These are phyloP conservation scores for Cydia amplana DNA, from an alignment of 1,140 invertebrate species.

Conservation along the genomic window DNA sequence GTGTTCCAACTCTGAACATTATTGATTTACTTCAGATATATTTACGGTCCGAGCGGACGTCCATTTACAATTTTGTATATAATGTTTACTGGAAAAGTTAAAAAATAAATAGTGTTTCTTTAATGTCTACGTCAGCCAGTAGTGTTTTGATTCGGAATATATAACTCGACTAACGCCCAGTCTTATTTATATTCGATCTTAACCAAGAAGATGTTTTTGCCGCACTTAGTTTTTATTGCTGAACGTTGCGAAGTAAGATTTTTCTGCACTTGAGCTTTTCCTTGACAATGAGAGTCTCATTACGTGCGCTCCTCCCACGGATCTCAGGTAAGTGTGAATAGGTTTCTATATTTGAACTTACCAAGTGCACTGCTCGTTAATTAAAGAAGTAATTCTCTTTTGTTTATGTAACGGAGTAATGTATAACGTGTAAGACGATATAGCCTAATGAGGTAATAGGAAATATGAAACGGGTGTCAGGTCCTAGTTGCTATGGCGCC, in stretches of 20 bases:
- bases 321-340: slow-evolving; percentile 42
- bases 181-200: slow-evolving; percentile 42
- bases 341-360: slow-evolving; percentile 13
- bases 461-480: slow-evolving; percentile 37
- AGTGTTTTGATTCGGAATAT: slow-evolving; percentile 19
- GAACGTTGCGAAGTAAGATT: slow-evolving; percentile 17
- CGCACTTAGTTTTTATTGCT: not conserved
- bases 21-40: slow-evolving; percentile 72
- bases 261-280: slow-evolving; percentile 32
- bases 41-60: slow-evolving; percentile 67
- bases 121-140: slow-evolving; percentile 34
- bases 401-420: slow-evolving; percentile 24
- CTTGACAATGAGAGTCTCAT: slow-evolving; percentile 37
- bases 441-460: slow-evolving; percentile 38
- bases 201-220: slow-evolving; percentile 7
- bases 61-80: slow-evolving; percentile 59
- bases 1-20: slow-evolving; percentile 49
- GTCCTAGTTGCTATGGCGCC: slow-evolving; percentile 44
- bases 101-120: slow-evolving; percentile 46
- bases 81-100: slow-evolving; percentile 50
- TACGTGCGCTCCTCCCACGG: slow-evolving; percentile 39
- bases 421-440: slow-evolving; percentile 30
- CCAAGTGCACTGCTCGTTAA: not conserved
- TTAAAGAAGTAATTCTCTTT: not conserved
- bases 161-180: slow-evolving; percentile 36